Percentiles rank a stretch among this genome's conserved stretches.
These are phyloP conservation scores for Salvelinus alpinus DNA, from an alignment of 2,113 vertebrate species.

Conservation along the genomic window DNA sequence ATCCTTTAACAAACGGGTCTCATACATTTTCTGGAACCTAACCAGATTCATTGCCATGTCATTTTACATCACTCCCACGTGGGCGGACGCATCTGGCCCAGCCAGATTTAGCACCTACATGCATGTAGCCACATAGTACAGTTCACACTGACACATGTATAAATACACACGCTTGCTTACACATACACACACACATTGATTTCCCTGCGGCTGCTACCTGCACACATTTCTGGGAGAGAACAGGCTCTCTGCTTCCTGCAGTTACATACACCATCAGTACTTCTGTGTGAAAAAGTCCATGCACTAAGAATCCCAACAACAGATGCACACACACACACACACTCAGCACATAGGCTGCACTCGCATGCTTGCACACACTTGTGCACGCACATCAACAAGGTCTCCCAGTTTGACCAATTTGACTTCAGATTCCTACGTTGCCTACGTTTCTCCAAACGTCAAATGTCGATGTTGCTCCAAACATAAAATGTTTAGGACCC, in stretches of 20 bases:
- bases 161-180: background rate
- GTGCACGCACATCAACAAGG: too few species aligned
- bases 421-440: too few species aligned
- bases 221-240: constrained; percentile 3
- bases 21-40: background rate
- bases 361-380: background rate
- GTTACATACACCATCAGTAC: constrained; percentile 27
- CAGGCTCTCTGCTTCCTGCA: constrained; percentile 13
- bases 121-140: too few species aligned
- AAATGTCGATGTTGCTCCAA: too few species aligned
- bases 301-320: constrained; percentile 31
- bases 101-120: background rate
- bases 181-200: background rate
- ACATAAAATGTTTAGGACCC: too few species aligned
- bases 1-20: background rate
- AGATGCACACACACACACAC: background rate
- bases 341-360: background rate
- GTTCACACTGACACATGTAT: background rate
- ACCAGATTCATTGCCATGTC: background rate
- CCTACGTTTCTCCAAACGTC: too few species aligned
- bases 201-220: background rate
- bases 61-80: background rate
- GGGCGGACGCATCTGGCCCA: background rate
- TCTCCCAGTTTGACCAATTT: too few species aligned
- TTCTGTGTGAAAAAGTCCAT: constrained; percentile 25